Base-by-base conservation (phyloP, 64 coral and sea anemone genomes). In the Catalaphyllia jardinei region DNA sequence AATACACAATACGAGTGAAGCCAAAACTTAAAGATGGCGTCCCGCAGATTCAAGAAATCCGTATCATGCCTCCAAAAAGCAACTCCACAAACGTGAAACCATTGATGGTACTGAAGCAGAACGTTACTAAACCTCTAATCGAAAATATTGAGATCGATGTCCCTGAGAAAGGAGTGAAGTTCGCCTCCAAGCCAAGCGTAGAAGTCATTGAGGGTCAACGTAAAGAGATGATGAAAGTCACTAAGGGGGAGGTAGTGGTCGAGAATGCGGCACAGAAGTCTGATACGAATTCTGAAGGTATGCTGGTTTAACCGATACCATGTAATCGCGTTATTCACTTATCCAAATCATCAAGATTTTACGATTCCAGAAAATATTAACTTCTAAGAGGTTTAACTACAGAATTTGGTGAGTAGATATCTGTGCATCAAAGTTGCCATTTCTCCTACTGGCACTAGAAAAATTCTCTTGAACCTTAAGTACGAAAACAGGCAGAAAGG, bases 71-170 rank as follows among this genome's bases (percentile, higher is more conserved):
- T 15, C 92, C 92, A 49, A 88, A 75, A 22, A 84, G 92, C 57
- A 89, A 89, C 15, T 33, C 78, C 52, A 42, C 54, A 2, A 69
- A 88, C 49, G 31, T 71, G 10, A 76, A 52, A 75, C 92, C 92
- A n/a, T 33, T 93, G 65, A 93, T 93, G 60, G 71, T 93, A 52
- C 55, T 93, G 2, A 93, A 89, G 52, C 92, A 93, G 52, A 93
- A 93, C 62, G 82, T 93, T 38, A 89, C 92, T 4, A 93, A 82
- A 12, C 92, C 92, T 0, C 82, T 93, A 78, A 93, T 93, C 52
- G 92, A 93, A 27, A 93, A 93, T 57, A 93, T 93, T 31, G 92
- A 93, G 59, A 93, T 93, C 46, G 92, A 93, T 75, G 79, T 93
- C 0, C 92, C 92, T 0, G 88, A 89, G 59, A 93, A 93, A 52